Conservation (phyloP, 2,888 invertebrate genomes). For the Monochamus alternatus region DNA sequence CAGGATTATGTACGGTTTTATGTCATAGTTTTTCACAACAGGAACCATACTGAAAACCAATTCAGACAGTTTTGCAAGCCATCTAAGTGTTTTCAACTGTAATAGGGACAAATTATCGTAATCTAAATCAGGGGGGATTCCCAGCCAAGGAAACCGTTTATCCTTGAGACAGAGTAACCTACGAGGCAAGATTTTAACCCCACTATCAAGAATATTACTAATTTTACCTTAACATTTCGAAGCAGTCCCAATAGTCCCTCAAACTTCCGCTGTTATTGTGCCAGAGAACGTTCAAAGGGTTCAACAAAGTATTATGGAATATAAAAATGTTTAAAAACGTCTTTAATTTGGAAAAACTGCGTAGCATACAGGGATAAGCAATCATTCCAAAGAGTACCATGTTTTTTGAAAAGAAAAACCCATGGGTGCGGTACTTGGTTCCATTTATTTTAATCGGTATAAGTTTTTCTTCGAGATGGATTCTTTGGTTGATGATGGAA, state of each 20-base stretch:
- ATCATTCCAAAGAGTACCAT: conserved; percentile 61
- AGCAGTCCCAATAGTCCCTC: conserved; percentile 65
- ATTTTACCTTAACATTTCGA: conserved; percentile 65
- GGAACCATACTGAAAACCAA: conserved; percentile 60
- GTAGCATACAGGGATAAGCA: conserved; percentile 59
- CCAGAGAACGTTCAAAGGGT: conserved; percentile 63
- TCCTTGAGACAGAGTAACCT: conserved; percentile 62
- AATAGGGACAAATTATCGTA: conserved; percentile 61
- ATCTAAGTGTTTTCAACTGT: conserved; percentile 63
- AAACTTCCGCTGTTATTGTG: conserved; percentile 60
- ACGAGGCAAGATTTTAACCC: no score
- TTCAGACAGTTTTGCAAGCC: conserved; percentile 64
- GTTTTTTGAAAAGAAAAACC: conserved; percentile 63
- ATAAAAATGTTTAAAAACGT: conserved; percentile 59
- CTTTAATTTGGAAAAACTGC: conserved; percentile 55
- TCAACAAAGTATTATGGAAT: conserved; percentile 57
- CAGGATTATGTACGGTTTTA: conserved; percentile 63
- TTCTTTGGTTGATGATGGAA: conserved; percentile 55
- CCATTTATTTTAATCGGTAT: conserved; percentile 63
- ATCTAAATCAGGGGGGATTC: conserved; percentile 58
- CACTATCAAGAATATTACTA: not conserved
- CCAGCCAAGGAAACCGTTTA: conserved; percentile 64
- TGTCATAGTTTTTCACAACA: conserved; percentile 57
- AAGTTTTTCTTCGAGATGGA: conserved; percentile 58
- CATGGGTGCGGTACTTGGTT: conserved; percentile 60